Percentiles rank a stretch among this genome's conserved stretches.
Conservation (phyloP, 2,888 invertebrate genomes). For the Scaptomyza polygonia region DNA sequence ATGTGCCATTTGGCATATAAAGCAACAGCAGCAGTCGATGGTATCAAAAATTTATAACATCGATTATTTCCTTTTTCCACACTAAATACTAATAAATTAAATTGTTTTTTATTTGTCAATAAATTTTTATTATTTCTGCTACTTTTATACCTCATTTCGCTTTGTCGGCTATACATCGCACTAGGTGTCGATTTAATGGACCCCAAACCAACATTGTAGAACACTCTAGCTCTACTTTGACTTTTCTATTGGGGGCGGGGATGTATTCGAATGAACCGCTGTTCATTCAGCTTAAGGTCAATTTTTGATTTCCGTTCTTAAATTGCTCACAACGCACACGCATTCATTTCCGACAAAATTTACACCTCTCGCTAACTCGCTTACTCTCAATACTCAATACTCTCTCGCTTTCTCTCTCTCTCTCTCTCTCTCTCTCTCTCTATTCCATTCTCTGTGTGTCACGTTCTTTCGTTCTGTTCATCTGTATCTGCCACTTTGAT, state of each 20-base stretch:
- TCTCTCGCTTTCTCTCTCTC: too few species aligned
- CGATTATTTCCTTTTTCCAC: conserved; percentile 76
- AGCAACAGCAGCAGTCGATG: conserved; percentile 18
- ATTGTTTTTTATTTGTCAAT: conserved; percentile 83
- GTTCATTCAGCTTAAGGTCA: conserved; percentile 69
- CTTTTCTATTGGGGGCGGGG: not conserved
- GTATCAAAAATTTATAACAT: conserved; percentile 81
- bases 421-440: too few species aligned
- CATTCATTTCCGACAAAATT: conserved; percentile 71
- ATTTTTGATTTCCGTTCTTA: conserved; percentile 79
- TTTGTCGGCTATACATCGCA: conserved; percentile 26
- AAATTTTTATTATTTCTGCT: conserved; percentile 83
- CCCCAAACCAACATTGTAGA: conserved; percentile 35
- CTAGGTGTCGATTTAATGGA: conserved; percentile 79
- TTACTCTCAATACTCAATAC: too few species aligned
- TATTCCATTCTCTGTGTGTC: not conserved
- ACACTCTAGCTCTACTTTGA: not conserved
- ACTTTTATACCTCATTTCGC: conserved; percentile 76
- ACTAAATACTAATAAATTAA: conserved; percentile 84
- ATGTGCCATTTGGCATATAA: conserved; percentile 54
- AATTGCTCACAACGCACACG: conserved; percentile 75
- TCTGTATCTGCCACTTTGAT: conserved; percentile 65
- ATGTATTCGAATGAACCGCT: not conserved
- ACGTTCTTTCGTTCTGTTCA: conserved; percentile 17
- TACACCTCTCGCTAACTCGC: conserved; percentile 53